Evolutionary conservation across 2,113 vertebrate genomes (phyloP), one percentile per base, ranked within the genome.

Genomic region (Muscicapa adusta): DNA sequence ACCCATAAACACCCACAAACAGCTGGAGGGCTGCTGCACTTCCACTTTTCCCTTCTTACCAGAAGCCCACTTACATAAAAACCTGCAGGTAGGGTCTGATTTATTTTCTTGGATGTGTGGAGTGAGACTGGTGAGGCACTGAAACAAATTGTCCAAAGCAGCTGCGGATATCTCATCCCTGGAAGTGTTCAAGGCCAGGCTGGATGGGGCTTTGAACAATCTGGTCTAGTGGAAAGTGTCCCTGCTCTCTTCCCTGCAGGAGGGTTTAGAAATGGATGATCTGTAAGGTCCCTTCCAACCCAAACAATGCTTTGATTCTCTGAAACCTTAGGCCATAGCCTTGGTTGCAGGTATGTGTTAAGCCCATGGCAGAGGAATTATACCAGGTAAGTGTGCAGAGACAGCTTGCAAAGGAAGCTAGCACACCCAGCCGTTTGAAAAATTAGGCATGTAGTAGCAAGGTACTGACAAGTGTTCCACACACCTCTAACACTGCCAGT

Each of bases 361-460:
- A 63, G 88, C 6, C 75, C 56, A 13, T 0, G 5, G 56, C 63
- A 56, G 56, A 34, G 75, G 34, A 80, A 62, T 34, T 62, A 14
- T 8, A n/a, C 20, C 36, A 50, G 47, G 28, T 25, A 10, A 84
- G 78, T 56, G 75, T 58, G 47, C 50, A 79, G 79, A 45, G 77
- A 85, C 6, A 4, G 91, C 84, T 88, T 83, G 48, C 79, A 88
- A 45, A 91, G 79, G 92, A 92, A 96, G 87, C 33, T 47, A 94
- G 88, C 89, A 95, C 85, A 77, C 58, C 81, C 79, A 94, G 48
- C 61, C 20, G 0, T 75, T 96, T 90, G 93, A 95, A 96, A 97
- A 94, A 92, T 72, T 45, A 94, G 94, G 76, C 95, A 92, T 95
- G 94, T 96, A 96, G 93, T 88, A 95, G 94, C 94, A 95, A 91